These are phyloP conservation scores for Tanypteryx hageni DNA, from an alignment of 2,888 invertebrate genomes.

Conservation along the genomic window DNA sequence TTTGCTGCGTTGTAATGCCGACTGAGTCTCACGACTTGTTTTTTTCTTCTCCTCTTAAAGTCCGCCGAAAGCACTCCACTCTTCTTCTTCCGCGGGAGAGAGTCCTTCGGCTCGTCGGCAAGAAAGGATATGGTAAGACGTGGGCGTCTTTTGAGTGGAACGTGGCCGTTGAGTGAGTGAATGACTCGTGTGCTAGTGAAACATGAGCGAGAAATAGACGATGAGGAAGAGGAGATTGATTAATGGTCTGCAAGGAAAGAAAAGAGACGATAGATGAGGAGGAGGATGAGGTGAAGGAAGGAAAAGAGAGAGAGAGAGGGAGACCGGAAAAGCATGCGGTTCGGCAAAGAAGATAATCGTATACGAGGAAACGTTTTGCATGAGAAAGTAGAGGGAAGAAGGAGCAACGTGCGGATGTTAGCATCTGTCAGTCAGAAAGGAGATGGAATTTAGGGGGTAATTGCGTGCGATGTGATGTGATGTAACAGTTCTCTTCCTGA, in stretches of 20 bases:
- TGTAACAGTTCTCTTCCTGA: background rate
- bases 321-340: background rate
- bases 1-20: background rate
- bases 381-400: background rate
- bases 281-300: background rate
- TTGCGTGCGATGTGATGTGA: background rate
- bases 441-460: background rate
- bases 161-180: conserved; percentile 56
- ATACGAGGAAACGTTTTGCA: conserved; percentile 53
- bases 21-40: background rate
- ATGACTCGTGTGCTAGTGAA: conserved; percentile 59
- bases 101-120: background rate
- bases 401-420: conserved; percentile 34
- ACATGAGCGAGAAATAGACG: conserved; percentile 63
- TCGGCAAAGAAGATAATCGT: background rate
- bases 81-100: background rate
- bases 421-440: conserved; percentile 46
- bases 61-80: conserved; percentile 6
- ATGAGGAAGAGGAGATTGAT: conserved; percentile 57
- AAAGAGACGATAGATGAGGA: background rate
- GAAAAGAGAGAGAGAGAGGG: background rate
- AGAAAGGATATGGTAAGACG: conserved; percentile 43
- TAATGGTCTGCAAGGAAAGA: conserved; percentile 52
- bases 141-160: conserved; percentile 37
- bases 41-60: background rate